phyloP scores from a whole-genome alignment of 2,113 vertebrate genomes.

The Prochilodus magdalenae region DNA sequence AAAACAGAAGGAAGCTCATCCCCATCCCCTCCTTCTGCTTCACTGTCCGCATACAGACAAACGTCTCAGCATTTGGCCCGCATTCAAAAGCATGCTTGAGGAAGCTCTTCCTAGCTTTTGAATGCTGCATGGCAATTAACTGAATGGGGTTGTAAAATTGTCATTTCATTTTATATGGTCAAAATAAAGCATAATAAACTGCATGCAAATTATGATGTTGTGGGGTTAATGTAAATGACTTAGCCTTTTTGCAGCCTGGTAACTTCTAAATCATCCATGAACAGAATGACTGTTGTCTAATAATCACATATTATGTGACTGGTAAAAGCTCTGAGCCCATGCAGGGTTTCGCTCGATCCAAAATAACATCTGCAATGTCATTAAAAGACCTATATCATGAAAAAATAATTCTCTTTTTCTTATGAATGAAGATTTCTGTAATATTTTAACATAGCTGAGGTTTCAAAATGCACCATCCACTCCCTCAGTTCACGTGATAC shows the following conservation, averaged over 20 bases:
- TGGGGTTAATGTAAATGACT: neutral
- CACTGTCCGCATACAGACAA: neutral
- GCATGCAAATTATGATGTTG: neutral
- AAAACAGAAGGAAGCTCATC: slow-evolving; percentile 16
- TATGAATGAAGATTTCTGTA: too few relatives aligned
- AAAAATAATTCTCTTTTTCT: too few relatives aligned
- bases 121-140: slow-evolving; percentile 23
- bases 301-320: neutral
- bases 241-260: neutral
- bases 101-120: slow-evolving; percentile 10
- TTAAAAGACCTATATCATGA: too few relatives aligned
- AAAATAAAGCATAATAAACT: neutral
- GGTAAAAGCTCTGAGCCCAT: neutral
- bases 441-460: too few relatives aligned
- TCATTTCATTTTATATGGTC: slow-evolving; percentile 12
- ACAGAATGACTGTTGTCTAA: neutral
- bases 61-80: slow-evolving; percentile 10
- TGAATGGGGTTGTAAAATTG: slow-evolving; percentile 34
- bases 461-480: too few relatives aligned
- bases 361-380: neutral
- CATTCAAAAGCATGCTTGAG: neutral
- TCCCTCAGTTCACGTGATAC: too few relatives aligned
- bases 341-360: neutral
- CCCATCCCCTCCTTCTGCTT: neutral
- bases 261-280: neutral